Percentiles rank a stretch among this genome's conserved stretches.
phyloP scores from a whole-genome alignment of 2,113 vertebrate genomes.

The Electrona antarctica region DNA sequence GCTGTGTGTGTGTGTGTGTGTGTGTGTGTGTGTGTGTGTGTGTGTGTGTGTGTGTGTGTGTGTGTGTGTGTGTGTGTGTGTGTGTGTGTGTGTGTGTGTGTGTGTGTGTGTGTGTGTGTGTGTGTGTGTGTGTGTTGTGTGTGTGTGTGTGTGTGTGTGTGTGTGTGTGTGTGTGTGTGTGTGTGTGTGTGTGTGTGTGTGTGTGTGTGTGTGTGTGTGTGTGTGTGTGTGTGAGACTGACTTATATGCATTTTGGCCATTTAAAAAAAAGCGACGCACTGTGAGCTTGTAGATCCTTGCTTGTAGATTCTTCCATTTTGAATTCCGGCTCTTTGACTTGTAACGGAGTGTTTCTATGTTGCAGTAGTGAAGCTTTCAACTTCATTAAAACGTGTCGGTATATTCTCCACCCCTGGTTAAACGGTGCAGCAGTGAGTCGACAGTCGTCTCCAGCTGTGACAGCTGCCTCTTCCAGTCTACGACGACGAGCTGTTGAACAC shows the following conservation, averaged over 20 bases:
- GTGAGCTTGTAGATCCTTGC: neutral
- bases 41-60: neutral
- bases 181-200: slow-evolving; percentile 34
- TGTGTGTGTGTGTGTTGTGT: slow-evolving; percentile 13
- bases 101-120: slow-evolving; percentile 31
- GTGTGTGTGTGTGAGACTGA: neutral
- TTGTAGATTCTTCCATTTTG: slow-evolving; percentile 4
- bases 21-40: neutral
- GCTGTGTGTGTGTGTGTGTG: slow-evolving; percentile 42
- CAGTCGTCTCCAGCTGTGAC: slow-evolving; percentile 52
- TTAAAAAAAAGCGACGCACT: too few relatives aligned
- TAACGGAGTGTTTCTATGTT: too few relatives aligned
- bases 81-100: slow-evolving; percentile 32
- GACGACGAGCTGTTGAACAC: slow-evolving; percentile 54
- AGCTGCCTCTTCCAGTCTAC: slow-evolving; percentile 57
- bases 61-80: slow-evolving; percentile 12
- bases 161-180: slow-evolving; percentile 34
- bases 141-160: slow-evolving; percentile 19
- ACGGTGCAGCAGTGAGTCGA: too few relatives aligned
- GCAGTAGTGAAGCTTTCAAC: too few relatives aligned
- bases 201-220: slow-evolving; percentile 33
- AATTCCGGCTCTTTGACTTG: slow-evolving; percentile 11
- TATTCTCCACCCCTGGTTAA: too few relatives aligned
- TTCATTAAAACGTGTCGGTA: too few relatives aligned
- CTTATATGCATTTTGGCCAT: too few relatives aligned